Conservation (phyloP, 2,797 vertebrate genomes). For the Gambelia wislizenii region DNA sequence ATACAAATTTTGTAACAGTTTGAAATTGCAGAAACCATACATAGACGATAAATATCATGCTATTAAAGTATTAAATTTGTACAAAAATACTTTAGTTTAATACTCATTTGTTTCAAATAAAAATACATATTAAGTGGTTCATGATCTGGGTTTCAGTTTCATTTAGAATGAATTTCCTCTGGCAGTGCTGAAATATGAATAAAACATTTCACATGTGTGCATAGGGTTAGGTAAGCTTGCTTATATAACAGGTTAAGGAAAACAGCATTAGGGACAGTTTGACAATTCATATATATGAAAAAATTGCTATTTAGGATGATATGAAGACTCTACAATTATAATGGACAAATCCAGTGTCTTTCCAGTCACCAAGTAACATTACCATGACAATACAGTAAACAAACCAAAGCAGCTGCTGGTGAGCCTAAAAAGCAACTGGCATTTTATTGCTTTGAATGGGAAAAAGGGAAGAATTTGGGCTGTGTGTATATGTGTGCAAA, state of each 20-base stretch:
- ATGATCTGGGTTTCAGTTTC: constrained; percentile 83
- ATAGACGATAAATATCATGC: constrained; percentile 99
- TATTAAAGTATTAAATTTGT: constrained; percentile 99
- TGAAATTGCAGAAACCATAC: constrained; percentile 90
- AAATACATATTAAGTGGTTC: constrained; percentile 95
- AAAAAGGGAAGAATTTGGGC: constrained; percentile 53
- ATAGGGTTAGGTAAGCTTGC: constrained; percentile 70
- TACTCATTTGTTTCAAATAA: constrained; percentile 99
- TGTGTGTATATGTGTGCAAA: not conserved
- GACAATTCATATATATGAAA: constrained; percentile 71
- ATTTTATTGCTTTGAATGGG: constrained; percentile 83
- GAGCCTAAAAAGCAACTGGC: constrained; percentile 80
- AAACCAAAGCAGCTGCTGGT: constrained; percentile 81
- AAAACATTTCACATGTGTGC: constrained; percentile 64
- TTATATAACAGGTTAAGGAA: constrained; percentile 64
- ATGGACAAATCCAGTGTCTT: constrained; percentile 80
- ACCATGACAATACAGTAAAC: constrained; percentile 78
- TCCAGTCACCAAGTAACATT: constrained; percentile 81
- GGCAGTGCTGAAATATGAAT: constrained; percentile 88
- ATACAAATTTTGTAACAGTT: constrained; percentile 92
- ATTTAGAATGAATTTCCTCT: constrained; percentile 80
- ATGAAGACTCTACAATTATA: constrained; percentile 75
- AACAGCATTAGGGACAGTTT: constrained; percentile 71
- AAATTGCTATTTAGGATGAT: constrained; percentile 72
- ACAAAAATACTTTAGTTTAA: constrained; percentile 99